A percentile compares a stretch with the other conserved stretches of the same genome.
These are phyloP conservation scores for Oryzias javanicus DNA, from an alignment of 2,113 vertebrate species.

Conservation along the genomic window DNA sequence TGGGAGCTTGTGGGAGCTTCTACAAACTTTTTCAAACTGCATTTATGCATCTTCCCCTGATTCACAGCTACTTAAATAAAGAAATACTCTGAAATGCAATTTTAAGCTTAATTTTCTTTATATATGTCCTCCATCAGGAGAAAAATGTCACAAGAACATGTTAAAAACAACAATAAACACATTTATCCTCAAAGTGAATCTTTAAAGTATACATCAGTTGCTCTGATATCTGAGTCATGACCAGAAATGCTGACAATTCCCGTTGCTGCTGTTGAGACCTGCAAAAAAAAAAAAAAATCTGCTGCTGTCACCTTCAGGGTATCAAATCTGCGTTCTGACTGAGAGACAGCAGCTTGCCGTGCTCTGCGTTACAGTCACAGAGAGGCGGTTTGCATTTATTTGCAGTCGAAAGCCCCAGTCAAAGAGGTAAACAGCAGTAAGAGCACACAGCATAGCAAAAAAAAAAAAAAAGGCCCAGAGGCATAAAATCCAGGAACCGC, in stretches of 20 bases:
- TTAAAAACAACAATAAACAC: too few relatives aligned
- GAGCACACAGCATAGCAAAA: constrained; percentile 33
- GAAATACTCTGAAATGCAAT: too few relatives aligned
- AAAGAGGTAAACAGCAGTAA: constrained; percentile 56
- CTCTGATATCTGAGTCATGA: constrained; percentile 39
- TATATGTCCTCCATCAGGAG: too few relatives aligned
- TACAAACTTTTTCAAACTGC: too few relatives aligned
- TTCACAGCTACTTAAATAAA: too few relatives aligned
- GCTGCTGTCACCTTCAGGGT: constrained; percentile 64
- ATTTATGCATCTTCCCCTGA: too few relatives aligned
- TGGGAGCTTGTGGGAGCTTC: too few relatives aligned
- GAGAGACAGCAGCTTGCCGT: constrained; percentile 30
- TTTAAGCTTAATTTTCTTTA: too few relatives aligned
- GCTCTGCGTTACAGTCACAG: constrained; percentile 30
- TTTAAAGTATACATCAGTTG: constrained; percentile 40
- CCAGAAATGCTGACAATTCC: constrained; percentile 54
- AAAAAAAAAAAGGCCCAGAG: constrained; percentile 35
- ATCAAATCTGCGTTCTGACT: constrained; percentile 46
- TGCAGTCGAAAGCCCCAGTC: constrained; percentile 52
- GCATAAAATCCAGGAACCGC: constrained; percentile 51
- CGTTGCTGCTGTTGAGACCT: constrained; percentile 53
- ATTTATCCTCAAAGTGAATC: too few relatives aligned
- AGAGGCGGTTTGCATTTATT: constrained; percentile 46
- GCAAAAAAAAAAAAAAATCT: constrained; percentile 45
- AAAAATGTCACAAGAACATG: too few relatives aligned